Evolutionary conservation across 2,797 vertebrate species (phyloP).

Genomic region (Emydoidea blandingii): DNA sequence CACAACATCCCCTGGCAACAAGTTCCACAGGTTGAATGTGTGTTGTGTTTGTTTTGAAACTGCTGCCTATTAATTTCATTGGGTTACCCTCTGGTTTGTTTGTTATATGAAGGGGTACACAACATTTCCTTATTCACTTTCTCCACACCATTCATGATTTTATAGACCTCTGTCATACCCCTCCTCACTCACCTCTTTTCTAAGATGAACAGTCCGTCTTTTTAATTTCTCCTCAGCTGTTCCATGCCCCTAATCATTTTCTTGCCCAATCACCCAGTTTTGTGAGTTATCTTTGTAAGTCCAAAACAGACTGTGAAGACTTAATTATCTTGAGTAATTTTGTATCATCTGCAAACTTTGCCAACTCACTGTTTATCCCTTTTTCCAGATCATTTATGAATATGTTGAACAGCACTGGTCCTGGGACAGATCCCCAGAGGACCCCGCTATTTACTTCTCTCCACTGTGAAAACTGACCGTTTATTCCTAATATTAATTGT

Average conservation of each 20-base stretch:
- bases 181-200: not conserved
- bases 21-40: not conserved
- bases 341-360: not conserved
- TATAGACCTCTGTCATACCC: not conserved
- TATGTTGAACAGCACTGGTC: not conserved
- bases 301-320: not conserved
- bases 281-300: not conserved
- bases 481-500: constrained; percentile 65
- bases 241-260: not conserved
- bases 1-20: not conserved
- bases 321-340: not conserved
- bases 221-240: not conserved
- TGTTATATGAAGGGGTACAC: not conserved
- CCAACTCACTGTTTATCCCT: not conserved
- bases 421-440: not conserved
- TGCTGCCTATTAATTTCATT: not conserved
- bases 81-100: not conserved
- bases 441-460: not conserved
- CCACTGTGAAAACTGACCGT: not conserved
- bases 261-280: not conserved
- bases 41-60: not conserved
- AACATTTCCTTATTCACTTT: not conserved
- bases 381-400: not conserved
- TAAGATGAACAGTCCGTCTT: not conserved
- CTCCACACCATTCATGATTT: not conserved